Evolutionary conservation across 1,140 invertebrate genomes (phyloP), one percentile per base, ranked within the genome.

Genomic region (Drosophila pectinifera): DNA sequence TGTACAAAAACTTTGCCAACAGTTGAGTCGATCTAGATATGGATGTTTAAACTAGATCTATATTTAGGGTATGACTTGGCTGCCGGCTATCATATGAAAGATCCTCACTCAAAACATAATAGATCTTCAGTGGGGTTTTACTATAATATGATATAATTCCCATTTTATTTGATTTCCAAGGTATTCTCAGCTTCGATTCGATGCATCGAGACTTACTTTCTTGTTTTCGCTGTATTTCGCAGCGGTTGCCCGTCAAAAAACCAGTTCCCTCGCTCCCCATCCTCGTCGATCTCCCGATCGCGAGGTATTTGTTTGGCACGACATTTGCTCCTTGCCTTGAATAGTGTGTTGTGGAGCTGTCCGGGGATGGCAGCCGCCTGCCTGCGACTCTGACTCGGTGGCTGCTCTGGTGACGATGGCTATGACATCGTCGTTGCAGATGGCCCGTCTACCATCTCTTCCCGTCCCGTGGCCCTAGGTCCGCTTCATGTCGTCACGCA

Each of bases 401-500:
- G 76, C 76, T 53, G 51, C 22, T 18, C 42, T 70, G 64, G 45
- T 68, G 64, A 65, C 62, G 61, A 68, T 68, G 64, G 43, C 61
- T 53, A 65, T 78, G 65, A 77, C 69, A 68, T 59, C 67, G 69
- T 43, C 56, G 34, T 16, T 26, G 20, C 38, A 36, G 31, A 53
- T 34, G 72, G 49, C 26, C 28, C n/a, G 28, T 34, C n/a, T 16
- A 3, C 31, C 4, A 4, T 22, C 11, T 18, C n/a, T 13, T 31
- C 24, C 16, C 31, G 14, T 14, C 20, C 14, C 62, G 64, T 36
- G 7, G 36, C 39, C 31, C 22, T 16, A 34, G 13, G 68, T 78
- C 74, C 77, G 61, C 81, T 80, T 84, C 80, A 84, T 84, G 84
- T 89, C 83, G 83, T 88, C 83, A 88, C 83, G 83, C 83, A 82